Percentiles rank a stretch among this genome's conserved stretches.
phyloP scores from a whole-genome alignment of 1,140 invertebrate species.

The Papilio machaon region DNA sequence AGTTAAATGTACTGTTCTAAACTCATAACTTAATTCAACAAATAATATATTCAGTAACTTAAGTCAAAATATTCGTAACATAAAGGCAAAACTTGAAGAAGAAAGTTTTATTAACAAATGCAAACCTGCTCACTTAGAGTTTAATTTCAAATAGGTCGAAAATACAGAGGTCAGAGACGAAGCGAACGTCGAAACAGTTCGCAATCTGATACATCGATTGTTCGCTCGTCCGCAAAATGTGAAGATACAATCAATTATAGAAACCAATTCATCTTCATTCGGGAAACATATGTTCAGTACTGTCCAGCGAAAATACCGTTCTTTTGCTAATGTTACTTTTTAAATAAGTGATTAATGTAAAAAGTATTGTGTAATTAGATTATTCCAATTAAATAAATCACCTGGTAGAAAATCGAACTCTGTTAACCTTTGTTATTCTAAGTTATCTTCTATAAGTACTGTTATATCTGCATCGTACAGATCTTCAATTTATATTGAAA shows the following conservation, averaged over 20 bases:
- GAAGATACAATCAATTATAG: constrained; percentile 19
- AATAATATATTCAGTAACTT: too few species aligned
- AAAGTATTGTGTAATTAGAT: not conserved
- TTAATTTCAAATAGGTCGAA: constrained; percentile 14
- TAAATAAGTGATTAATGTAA: not conserved
- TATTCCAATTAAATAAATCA: not conserved
- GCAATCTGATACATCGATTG: constrained; percentile 27
- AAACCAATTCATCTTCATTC: constrained; percentile 21
- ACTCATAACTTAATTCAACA: not conserved
- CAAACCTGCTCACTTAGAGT: not conserved
- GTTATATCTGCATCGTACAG: too few species aligned
- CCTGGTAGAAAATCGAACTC: too few species aligned
- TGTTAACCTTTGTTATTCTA: too few species aligned
- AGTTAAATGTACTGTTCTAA: not conserved
- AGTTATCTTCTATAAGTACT: too few species aligned
- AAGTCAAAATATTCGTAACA: not conserved
- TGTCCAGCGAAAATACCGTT: constrained; percentile 2
- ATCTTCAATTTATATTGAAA: too few species aligned
- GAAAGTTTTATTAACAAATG: not conserved
- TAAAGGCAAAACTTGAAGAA: not conserved
- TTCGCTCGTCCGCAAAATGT: constrained; percentile 13
- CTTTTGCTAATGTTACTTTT: constrained; percentile 2
- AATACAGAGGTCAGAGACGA: not conserved
- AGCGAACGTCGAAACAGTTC: not conserved
- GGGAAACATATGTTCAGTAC: not conserved